Conservation (phyloP, 2,888 invertebrate genomes). For the Trichacis sp. region DNA sequence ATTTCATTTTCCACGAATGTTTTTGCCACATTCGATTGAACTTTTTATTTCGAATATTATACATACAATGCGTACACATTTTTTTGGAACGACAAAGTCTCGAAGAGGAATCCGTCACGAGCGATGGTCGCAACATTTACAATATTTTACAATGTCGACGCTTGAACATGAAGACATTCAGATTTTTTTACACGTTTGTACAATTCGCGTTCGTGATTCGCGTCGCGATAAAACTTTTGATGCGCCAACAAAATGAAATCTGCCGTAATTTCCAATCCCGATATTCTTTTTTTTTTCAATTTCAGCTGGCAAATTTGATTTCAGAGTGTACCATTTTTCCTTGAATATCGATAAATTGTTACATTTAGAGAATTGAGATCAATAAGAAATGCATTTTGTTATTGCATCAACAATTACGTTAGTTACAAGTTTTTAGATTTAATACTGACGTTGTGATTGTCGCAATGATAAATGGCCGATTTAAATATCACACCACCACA, state of each 20-base stretch:
- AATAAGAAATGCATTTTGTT: neutral
- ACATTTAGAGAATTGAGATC: neutral
- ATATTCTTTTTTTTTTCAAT: no score
- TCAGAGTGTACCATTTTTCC: neutral
- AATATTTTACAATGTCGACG: slow-evolving; percentile 36
- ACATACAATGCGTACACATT: slow-evolving; percentile 25
- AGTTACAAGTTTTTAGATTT: slow-evolving; percentile 16
- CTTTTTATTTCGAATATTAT: slow-evolving; percentile 27
- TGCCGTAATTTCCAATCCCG: neutral
- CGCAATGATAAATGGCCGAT: neutral
- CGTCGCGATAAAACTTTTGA: neutral
- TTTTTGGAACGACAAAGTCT: slow-evolving; percentile 27
- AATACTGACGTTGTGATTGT: slow-evolving; percentile 33
- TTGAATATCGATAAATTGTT: neutral
- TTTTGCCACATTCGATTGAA: slow-evolving; percentile 11
- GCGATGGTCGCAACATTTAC: slow-evolving; percentile 35
- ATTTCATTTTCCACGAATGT: neutral
- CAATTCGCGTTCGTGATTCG: neutral
- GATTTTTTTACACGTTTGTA: slow-evolving; percentile 39
- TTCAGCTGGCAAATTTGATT: neutral
- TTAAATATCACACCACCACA: neutral
- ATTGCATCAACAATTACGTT: neutral
- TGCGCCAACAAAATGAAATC: neutral
- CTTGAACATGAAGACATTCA: slow-evolving; percentile 21
- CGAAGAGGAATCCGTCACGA: slow-evolving; percentile 22